These are phyloP conservation scores for Tychaedon coryphoeus DNA, from an alignment of 2,113 vertebrate genomes.

Conservation along the genomic window DNA sequence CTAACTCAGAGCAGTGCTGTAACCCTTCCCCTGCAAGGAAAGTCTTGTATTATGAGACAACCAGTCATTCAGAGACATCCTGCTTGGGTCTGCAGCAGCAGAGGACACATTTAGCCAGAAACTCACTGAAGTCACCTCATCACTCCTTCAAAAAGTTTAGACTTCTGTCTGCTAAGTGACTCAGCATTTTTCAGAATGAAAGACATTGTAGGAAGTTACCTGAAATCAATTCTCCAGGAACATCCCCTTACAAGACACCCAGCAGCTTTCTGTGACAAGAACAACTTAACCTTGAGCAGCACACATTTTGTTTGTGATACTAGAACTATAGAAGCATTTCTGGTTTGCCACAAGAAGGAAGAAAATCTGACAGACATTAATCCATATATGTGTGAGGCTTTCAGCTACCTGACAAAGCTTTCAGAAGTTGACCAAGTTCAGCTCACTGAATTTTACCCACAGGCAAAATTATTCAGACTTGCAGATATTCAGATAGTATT, in stretches of 20 bases:
- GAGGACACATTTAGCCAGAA: neutral
- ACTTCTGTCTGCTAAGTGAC: neutral
- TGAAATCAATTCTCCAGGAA: neutral
- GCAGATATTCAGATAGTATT: neutral
- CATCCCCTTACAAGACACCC: neutral
- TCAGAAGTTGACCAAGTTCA: neutral
- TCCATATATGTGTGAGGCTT: neutral
- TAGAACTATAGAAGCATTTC: neutral
- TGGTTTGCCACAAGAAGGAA: neutral
- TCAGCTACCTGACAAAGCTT: neutral
- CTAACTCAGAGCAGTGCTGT: neutral
- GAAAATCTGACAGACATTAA: neutral
- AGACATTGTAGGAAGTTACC: neutral
- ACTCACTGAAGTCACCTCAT: neutral
- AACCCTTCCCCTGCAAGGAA: neutral
- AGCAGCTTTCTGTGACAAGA: neutral
- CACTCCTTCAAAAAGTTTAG: neutral
- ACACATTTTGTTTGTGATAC: rapidly evolving
- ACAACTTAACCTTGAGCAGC: neutral
- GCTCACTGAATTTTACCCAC: neutral
- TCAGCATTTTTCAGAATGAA: neutral
- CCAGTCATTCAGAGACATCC: neutral
- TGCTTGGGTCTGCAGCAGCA: neutral
- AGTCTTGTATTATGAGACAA: neutral
- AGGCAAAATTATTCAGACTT: neutral